These are phyloP conservation scores for Acleris laterana DNA, from an alignment of 2,888 invertebrate species.

Conservation along the genomic window DNA sequence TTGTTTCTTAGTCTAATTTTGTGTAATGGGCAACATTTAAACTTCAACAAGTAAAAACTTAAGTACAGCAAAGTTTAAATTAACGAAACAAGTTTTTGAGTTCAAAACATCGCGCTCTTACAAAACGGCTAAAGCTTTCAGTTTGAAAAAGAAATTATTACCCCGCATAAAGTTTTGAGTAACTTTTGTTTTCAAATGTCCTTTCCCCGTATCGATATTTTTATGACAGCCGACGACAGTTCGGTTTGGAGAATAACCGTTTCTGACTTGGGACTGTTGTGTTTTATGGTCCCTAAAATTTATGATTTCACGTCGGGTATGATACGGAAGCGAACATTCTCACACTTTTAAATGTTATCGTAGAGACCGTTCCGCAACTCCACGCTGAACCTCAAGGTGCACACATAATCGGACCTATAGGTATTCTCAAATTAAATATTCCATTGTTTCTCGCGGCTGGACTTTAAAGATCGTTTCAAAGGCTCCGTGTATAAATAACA, in stretches of 20 bases:
- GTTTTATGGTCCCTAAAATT: conserved; percentile 44
- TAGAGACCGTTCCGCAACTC: conserved; percentile 6
- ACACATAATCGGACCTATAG: conserved; percentile 16
- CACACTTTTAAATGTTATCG: conserved; percentile 15
- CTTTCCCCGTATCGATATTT: conserved; percentile 56
- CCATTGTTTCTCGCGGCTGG: conserved; percentile 62
- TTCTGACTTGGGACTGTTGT: conserved; percentile 50
- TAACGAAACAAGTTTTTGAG: conserved; percentile 1
- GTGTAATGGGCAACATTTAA: background rate
- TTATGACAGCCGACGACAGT: conserved; percentile 58
- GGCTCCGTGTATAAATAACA: conserved; percentile 66
- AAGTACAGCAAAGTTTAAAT: background rate
- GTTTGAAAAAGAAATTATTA: conserved; percentile 57
- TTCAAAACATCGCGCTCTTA: conserved; percentile 11
- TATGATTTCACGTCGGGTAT: conserved; percentile 18
- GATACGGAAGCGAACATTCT: conserved; percentile 30
- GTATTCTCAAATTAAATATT: conserved; percentile 55
- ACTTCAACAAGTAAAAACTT: background rate
- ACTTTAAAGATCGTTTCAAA: conserved; percentile 62
- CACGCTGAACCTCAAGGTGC: background rate
- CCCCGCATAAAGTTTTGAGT: conserved; percentile 62
- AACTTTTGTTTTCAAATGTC: conserved; percentile 63
- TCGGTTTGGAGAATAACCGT: conserved; percentile 58
- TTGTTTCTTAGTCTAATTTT: too few species aligned
- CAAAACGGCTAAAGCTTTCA: conserved; percentile 25